phyloP scores from a whole-genome alignment of 2,797 vertebrate genomes.

The Saxicola maurus region DNA sequence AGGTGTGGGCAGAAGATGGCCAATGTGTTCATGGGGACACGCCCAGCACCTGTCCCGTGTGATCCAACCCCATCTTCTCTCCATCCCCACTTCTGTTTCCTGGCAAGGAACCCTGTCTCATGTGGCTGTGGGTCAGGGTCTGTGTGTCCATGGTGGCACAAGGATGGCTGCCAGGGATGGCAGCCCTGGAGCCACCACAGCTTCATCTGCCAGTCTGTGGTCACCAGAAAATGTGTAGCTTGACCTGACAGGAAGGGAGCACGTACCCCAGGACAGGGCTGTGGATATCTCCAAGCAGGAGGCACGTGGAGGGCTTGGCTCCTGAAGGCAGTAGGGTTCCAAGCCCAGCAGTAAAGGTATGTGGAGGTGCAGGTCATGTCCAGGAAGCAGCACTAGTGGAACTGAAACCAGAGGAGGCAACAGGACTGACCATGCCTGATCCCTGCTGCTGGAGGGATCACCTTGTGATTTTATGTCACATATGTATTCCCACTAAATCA shows the following conservation, averaged over 20 bases:
- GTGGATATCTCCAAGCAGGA: background rate
- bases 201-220: fast-evolving
- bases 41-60: fast-evolving
- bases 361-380: fast-evolving
- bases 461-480: background rate
- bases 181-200: background rate
- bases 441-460: background rate
- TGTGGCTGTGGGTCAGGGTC: background rate
- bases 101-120: fast-evolving
- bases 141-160: fast-evolving
- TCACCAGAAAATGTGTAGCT: background rate
- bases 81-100: background rate
- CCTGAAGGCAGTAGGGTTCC: background rate
- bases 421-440: background rate
- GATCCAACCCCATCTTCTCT: fast-evolving
- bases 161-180: too few relatives aligned
- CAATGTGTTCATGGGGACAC: fast-evolving
- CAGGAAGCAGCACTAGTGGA: background rate
- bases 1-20: background rate
- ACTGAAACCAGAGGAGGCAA: background rate
- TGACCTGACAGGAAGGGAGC: fast-evolving
- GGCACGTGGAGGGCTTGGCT: fast-evolving
- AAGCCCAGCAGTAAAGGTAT: fast-evolving
- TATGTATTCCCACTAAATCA: background rate
- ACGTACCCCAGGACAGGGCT: fast-evolving